Conservation (phyloP, 1,140 invertebrate species). For the Charaxes varanes region DNA sequence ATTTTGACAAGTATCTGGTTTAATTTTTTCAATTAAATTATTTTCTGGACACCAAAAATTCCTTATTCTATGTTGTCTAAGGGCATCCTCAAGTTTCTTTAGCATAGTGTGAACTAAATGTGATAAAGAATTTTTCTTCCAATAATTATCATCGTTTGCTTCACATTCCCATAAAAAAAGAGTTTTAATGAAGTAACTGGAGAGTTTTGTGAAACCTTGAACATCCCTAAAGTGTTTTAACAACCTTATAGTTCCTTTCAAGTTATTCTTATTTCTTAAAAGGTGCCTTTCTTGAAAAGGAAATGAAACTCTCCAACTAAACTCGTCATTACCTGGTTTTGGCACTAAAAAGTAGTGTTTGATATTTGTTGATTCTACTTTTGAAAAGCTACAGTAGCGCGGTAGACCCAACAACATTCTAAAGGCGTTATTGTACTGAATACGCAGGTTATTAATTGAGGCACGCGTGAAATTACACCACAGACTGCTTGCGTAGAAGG, state of each 20-base stretch:
- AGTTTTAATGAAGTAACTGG: slow-evolving; percentile 44
- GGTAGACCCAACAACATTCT: no score
- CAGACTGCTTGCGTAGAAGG: no score
- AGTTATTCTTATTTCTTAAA: slow-evolving; percentile 31
- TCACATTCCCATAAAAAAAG: slow-evolving; percentile 39
- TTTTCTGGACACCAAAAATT: slow-evolving; percentile 40
- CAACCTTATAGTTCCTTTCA: slow-evolving; percentile 32
- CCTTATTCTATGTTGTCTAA: slow-evolving; percentile 23
- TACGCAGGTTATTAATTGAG: no score
- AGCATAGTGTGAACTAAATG: slow-evolving; percentile 35
- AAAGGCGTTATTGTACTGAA: no score
- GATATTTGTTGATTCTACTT: no score
- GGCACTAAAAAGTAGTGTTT: no score
- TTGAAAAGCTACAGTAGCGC: no score
- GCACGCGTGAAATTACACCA: no score
- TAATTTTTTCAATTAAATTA: slow-evolving; percentile 36
- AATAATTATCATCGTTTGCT: slow-evolving; percentile 22
- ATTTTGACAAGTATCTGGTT: slow-evolving; percentile 28
- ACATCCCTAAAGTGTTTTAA: slow-evolving; percentile 37
- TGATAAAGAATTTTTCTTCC: slow-evolving; percentile 29
- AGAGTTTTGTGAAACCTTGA: slow-evolving; percentile 35
- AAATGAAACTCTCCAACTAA: slow-evolving; percentile 40
- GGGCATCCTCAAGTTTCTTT: slow-evolving; percentile 27
- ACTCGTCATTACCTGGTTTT: slow-evolving; percentile 33
- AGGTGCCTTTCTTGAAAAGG: slow-evolving; percentile 36